Evolutionary conservation across 2,888 invertebrate genomes (phyloP).

Genomic region (Aspidiotus rigidus): DNA sequence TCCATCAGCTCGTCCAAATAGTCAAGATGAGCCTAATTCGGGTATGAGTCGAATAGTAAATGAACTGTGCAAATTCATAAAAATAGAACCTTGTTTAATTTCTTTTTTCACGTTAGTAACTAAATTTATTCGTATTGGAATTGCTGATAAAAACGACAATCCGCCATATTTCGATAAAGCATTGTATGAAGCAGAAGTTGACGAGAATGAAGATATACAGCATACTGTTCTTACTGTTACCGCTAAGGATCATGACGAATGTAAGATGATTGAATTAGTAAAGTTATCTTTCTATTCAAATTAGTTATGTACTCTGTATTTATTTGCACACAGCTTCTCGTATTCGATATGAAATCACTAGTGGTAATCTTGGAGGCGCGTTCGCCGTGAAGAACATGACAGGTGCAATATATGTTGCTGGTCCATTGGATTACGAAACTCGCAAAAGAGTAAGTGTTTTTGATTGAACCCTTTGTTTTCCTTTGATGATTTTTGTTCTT

Average conservation of each 20-base stretch:
- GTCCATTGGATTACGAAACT: constrained; percentile 92
- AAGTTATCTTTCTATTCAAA: not conserved
- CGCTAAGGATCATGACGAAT: constrained; percentile 98
- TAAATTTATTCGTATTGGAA: constrained; percentile 95
- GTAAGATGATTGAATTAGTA: constrained; percentile 54
- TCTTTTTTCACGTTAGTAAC: constrained; percentile 65
- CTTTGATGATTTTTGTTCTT: not conserved
- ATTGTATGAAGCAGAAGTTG: constrained; percentile 91
- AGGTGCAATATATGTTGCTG: constrained; percentile 95
- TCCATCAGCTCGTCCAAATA: constrained; percentile 89
- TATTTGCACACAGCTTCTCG: constrained; percentile 65
- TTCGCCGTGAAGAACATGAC: constrained; percentile 98
- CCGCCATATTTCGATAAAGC: constrained; percentile 96
- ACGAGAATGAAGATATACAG: constrained; percentile 95
- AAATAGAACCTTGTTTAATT: constrained; percentile 1
- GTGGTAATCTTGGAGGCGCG: constrained; percentile 96
- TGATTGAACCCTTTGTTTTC: not conserved
- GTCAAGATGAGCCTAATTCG: constrained; percentile 89
- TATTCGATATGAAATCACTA: constrained; percentile 98
- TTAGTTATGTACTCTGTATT: not conserved
- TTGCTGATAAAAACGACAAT: constrained; percentile 99
- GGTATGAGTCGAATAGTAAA: constrained; percentile 50
- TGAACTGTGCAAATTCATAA: not conserved
- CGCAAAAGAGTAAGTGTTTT: constrained; percentile 75
- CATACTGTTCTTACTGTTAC: constrained; percentile 95